Base-by-base conservation (phyloP, 2,888 invertebrate genomes). In the Pristionchus entomophagus region DNA sequence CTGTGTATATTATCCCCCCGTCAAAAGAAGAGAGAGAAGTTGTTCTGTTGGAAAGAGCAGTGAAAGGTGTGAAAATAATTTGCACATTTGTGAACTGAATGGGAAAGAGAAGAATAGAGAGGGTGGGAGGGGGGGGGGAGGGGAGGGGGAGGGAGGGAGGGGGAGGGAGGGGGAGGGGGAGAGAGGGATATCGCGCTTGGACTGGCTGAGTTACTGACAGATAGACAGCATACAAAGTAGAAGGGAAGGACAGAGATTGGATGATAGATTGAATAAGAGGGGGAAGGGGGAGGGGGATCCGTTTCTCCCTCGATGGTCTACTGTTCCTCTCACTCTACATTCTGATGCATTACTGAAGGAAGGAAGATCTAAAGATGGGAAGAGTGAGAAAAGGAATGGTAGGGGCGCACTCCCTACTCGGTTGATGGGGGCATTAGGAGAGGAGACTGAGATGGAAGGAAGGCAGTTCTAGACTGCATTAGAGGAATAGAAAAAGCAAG, bases 401-500 rank as follows among this genome's bases (percentile, higher is more conserved):
- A 49, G 49, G 38, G 49, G 32, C 4, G 32, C 29, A 49, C 29
- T 38, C 45, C 22, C 49, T 3, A 65, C n/a, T 73, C 14, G 73
- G 26, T 32, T 65, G 65, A 65, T 65, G 65, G 65, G 41, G 38
- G 38, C 32, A 65, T 65, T 65, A 35, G 32, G 38, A 73, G 41
- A 17, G 45, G 38, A 65, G 17, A 38, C 35, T 65, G 73, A 73
- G 73, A 73, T 69, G 65, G 65, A 3, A 65, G 32, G 32, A n/a
- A 45, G 14, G 83, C 41, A 29, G 78, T 41, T 41, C 51, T n/a
- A 26, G 85, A 69, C n/a, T 62, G 56, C 41, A 62, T 45, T 56
- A 78, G 82, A 78, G 38, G 49, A 49, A 82, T 59, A 82, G 82
- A 82, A 59, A 62, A 59, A 82, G 49, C 56, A 82, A 14, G 41